A percentile compares a stretch with the other conserved stretches of the same genome.
Evolutionary conservation across 2,888 invertebrate species (phyloP).

Genomic region (Hyles lineata): DNA sequence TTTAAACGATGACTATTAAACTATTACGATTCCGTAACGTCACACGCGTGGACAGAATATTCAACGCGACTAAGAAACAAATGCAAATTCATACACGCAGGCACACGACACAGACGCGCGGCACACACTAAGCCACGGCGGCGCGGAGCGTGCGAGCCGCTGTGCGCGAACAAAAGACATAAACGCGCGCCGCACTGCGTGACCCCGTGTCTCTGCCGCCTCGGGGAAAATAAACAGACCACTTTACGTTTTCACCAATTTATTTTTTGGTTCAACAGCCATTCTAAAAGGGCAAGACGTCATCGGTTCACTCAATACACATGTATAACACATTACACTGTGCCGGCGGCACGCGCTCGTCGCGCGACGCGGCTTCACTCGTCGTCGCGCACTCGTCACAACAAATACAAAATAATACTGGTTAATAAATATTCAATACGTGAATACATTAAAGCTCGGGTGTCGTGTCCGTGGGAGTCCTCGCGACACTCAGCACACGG

Average conservation of each 20-base stretch:
- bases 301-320: conserved; percentile 34
- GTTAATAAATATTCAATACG: conserved; percentile 63
- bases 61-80: too few relatives aligned
- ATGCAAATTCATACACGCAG: too few relatives aligned
- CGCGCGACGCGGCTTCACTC: conserved; percentile 17
- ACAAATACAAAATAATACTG: conserved; percentile 79
- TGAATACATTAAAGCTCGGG: conserved; percentile 47
- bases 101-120: neutral
- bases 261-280: conserved; percentile 67
- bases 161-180: conserved; percentile 58
- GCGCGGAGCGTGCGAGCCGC: conserved; percentile 14
- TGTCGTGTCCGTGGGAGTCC: conserved; percentile 33
- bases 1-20: too few relatives aligned
- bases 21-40: too few relatives aligned
- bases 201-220: neutral
- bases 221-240: conserved; percentile 38
- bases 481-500: conserved; percentile 80
- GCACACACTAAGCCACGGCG: neutral
- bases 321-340: conserved; percentile 33
- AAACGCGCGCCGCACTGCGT: conserved; percentile 54
- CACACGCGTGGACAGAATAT: too few relatives aligned
- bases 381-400: conserved; percentile 52
- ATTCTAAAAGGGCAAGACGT: conserved; percentile 70
- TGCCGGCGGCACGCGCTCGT: conserved; percentile 32
- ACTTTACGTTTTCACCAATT: conserved; percentile 44